Conservation (phyloP, 2,888 invertebrate genomes). For the Allygus modestus region DNA sequence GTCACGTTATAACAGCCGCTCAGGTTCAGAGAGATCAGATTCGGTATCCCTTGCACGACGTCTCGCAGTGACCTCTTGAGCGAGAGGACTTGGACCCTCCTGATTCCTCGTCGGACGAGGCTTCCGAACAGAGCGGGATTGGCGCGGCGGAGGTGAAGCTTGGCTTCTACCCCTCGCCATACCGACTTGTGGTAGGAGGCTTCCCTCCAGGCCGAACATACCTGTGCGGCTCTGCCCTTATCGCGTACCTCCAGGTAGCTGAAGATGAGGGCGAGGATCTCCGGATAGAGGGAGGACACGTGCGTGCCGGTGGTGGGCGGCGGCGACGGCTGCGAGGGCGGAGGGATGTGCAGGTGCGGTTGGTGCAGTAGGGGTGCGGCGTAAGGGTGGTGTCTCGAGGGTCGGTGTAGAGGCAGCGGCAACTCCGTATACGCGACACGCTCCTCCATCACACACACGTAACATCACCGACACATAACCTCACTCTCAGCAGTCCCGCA, state of each 20-base stretch:
- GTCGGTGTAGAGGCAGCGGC: conserved; percentile 64
- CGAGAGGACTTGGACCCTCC: conserved; percentile 92
- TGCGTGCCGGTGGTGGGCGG: conserved; percentile 78
- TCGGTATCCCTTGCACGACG: conserved; percentile 90
- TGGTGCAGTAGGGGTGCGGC: conserved; percentile 76
- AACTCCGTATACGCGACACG: conserved; percentile 67
- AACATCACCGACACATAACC: conserved; percentile 21
- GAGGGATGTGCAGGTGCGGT: conserved; percentile 74
- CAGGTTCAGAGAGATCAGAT: conserved; percentile 91
- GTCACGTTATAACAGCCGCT: conserved; percentile 97
- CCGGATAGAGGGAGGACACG: conserved; percentile 93
- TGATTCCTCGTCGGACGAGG: conserved; percentile 91
- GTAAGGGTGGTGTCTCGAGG: conserved; percentile 73
- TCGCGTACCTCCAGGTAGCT: conserved; percentile 92
- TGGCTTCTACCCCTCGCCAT: conserved; percentile 96
- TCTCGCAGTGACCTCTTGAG: conserved; percentile 89
- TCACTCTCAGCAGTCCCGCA: conserved; percentile 25
- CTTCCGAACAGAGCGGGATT: conserved; percentile 92
- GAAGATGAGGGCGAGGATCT: conserved; percentile 94
- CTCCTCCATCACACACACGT: conserved; percentile 63
- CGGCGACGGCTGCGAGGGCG: conserved; percentile 70
- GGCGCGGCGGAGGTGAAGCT: conserved; percentile 90
- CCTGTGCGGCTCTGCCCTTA: conserved; percentile 93
- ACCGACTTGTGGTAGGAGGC: conserved; percentile 95
- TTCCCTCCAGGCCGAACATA: conserved; percentile 93